Percentiles rank a stretch among this genome's conserved stretches.
phyloP scores from a whole-genome alignment of 2,888 invertebrate genomes.

The Synanthedon andrenaeformis region DNA sequence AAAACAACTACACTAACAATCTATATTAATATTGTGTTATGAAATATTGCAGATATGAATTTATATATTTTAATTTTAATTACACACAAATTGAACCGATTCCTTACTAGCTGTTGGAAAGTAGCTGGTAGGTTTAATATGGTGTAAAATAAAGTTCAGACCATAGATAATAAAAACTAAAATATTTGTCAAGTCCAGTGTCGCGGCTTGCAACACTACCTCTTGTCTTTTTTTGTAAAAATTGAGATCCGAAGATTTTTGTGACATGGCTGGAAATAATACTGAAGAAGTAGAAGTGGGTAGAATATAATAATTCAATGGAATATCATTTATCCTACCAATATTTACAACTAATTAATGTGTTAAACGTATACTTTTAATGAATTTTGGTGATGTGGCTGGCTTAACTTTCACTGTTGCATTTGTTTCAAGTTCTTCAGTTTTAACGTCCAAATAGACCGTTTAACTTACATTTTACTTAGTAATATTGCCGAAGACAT shows the following conservation, averaged over 20 bases:
- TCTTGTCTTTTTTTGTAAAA: slow-evolving; percentile 41
- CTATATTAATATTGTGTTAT: no score
- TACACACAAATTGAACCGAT: no score
- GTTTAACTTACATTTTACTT: neutral
- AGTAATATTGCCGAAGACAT: no score
- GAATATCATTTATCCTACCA: slow-evolving; percentile 20
- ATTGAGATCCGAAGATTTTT: slow-evolving; percentile 50
- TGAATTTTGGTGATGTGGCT: slow-evolving; percentile 61
- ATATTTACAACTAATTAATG: slow-evolving; percentile 11
- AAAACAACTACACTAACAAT: no score
- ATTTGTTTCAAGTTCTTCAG: slow-evolving; percentile 40
- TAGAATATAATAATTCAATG: slow-evolving; percentile 19
- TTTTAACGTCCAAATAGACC: neutral
- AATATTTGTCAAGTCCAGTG: no score
- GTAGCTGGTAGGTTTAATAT: no score
- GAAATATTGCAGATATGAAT: no score
- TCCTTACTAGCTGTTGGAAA: no score
- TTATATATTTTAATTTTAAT: no score
- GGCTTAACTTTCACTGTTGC: slow-evolving; percentile 55
- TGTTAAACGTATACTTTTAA: slow-evolving; percentile 24
- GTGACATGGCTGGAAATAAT: slow-evolving; percentile 74
- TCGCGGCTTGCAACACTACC: slow-evolving; percentile 30
- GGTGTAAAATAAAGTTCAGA: no score
- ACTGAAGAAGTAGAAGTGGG: slow-evolving; percentile 72
- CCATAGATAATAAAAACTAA: no score